Conservation (phyloP, 2,797 vertebrate species). For the Pteronotus mesoamericanus region DNA sequence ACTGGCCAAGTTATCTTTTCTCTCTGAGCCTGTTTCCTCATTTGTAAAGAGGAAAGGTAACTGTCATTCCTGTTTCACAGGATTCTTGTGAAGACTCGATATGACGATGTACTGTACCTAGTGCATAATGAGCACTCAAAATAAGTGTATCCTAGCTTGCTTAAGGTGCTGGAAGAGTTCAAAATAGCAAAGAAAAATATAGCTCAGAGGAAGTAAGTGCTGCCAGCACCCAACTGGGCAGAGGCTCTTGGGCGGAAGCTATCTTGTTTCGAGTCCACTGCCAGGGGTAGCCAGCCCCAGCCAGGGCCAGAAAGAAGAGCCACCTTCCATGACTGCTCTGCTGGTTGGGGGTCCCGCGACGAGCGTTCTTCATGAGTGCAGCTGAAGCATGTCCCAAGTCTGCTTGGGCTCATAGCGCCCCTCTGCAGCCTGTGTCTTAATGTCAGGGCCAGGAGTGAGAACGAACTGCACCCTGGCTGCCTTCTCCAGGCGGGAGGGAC, state of each 20-base stretch:
- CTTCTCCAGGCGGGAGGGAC: background rate
- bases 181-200: constrained; percentile 12
- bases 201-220: background rate
- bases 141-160: background rate
- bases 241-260: background rate
- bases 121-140: background rate
- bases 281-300: background rate
- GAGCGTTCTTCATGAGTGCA: background rate
- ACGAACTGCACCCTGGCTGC: no score
- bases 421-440: background rate
- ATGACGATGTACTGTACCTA: background rate
- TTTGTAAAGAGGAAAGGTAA: background rate
- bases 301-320: background rate
- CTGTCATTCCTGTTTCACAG: background rate
- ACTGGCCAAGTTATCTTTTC: background rate
- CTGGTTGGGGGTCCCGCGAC: background rate
- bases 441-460: background rate
- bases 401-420: background rate
- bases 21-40: constrained; percentile 3
- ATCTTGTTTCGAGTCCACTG: constrained; percentile 8
- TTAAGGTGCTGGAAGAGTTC: background rate
- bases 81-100: background rate
- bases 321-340: background rate
- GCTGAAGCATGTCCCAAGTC: background rate
- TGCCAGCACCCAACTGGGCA: background rate